A percentile compares a stretch with the other conserved stretches of the same genome.
Conservation (phyloP, 2,113 vertebrate species). For the Oenanthe melanoleuca region DNA sequence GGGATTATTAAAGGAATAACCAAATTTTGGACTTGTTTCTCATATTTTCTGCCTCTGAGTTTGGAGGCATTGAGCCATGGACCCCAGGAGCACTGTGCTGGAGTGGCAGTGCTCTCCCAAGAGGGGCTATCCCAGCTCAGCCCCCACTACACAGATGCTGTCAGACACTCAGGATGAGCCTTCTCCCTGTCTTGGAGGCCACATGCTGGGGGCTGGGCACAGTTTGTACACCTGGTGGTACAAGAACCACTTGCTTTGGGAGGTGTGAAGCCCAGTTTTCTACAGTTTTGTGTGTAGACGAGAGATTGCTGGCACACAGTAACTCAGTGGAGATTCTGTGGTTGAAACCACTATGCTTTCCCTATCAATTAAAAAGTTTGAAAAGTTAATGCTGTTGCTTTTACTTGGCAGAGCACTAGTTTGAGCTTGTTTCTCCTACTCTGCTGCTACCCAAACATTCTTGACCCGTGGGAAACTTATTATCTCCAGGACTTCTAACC, state of each 20-base stretch:
- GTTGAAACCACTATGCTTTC: background rate
- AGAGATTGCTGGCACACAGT: background rate
- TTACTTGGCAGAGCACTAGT: background rate
- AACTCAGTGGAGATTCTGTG: background rate
- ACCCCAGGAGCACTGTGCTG: fast-evolving
- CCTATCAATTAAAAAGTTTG: background rate
- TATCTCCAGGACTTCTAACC: background rate
- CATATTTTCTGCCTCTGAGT: background rate
- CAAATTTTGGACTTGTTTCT: background rate
- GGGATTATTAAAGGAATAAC: background rate
- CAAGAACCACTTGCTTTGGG: background rate
- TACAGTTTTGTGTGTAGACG: background rate
- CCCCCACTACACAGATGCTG: fast-evolving
- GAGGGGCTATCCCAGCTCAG: fast-evolving
- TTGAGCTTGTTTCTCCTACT: background rate
- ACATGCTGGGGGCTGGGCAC: fast-evolving
- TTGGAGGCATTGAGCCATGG: fast-evolving
- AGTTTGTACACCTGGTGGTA: fast-evolving
- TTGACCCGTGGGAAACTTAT: background rate
- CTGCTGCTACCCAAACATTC: background rate
- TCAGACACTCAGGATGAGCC: background rate
- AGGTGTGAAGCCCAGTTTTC: background rate
- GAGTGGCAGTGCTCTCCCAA: background rate
- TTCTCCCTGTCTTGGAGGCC: fast-evolving
- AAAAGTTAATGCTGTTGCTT: background rate